Conservation (phyloP, 2,113 vertebrate genomes). For the Psilopsiagon aurifrons region DNA sequence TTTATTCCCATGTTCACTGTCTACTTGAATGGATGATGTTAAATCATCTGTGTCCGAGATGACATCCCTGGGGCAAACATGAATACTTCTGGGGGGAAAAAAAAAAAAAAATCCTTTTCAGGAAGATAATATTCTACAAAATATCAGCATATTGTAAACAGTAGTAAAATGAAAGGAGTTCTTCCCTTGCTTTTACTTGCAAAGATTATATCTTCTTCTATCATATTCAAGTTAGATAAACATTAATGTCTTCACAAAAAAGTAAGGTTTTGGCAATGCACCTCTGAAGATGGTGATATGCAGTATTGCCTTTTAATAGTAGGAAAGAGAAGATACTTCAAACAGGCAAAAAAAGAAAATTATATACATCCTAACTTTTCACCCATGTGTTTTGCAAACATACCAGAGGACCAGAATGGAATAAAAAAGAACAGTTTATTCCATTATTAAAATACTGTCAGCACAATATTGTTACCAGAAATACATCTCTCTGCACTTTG, state of each 20-base stretch:
- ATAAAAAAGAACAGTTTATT: background rate
- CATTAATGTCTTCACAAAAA: background rate
- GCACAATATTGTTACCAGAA: background rate
- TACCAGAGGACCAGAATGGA: background rate
- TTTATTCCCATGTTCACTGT: background rate
- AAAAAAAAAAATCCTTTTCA: background rate
- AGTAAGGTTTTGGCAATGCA: background rate
- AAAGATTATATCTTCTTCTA: background rate
- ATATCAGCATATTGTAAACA: background rate
- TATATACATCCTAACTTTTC: background rate
- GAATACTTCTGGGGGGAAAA: background rate
- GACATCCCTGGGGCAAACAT: background rate
- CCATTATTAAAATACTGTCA: background rate
- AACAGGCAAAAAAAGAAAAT: background rate
- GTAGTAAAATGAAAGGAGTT: background rate
- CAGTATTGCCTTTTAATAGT: background rate
- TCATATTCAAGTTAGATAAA: background rate
- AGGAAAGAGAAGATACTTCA: background rate
- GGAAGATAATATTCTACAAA: background rate
- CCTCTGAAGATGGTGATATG: background rate
- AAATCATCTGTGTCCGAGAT: slow-evolving; percentile 47
- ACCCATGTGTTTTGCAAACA: background rate
- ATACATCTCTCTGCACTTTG: background rate
- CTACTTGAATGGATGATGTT: background rate
- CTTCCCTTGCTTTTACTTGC: background rate